These are phyloP conservation scores for Andinoacara biseriatus DNA, from an alignment of 2,113 vertebrate genomes.

Conservation along the genomic window DNA sequence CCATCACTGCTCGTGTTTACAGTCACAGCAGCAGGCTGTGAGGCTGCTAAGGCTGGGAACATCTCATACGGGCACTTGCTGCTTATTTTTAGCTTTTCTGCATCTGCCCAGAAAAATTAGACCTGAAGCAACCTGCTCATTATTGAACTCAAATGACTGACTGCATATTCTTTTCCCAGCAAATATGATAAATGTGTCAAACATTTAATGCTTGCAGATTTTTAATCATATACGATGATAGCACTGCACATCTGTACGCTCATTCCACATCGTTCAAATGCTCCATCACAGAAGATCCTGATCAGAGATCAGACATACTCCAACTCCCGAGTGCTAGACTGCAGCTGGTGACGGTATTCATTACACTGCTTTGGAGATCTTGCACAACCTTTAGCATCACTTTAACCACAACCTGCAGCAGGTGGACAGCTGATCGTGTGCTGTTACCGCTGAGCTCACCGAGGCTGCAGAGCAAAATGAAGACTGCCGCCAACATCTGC, in stretches of 20 bases:
- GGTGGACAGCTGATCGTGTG: neutral
- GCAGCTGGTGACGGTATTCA: neutral
- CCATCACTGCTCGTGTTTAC: slow-evolving; percentile 51
- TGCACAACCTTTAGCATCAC: neutral
- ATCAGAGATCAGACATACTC: neutral
- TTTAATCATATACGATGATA: neutral
- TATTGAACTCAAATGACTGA: neutral
- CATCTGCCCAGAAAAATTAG: neutral
- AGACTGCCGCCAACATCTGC: neutral
- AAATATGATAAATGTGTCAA: neutral
- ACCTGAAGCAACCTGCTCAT: neutral
- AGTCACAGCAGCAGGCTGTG: slow-evolving; percentile 25
- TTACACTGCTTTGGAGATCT: neutral
- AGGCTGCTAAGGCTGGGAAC: neutral
- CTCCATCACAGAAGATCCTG: neutral
- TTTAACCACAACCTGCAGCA: neutral
- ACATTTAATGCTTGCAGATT: neutral
- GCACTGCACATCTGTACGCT: neutral
- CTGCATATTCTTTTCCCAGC: neutral
- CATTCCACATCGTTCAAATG: fast-evolving
- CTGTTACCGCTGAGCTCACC: neutral
- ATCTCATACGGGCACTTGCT: neutral
- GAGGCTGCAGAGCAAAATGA: neutral
- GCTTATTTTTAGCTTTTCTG: neutral
- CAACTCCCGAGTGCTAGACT: neutral